Evolutionary conservation across 2,888 invertebrate genomes (phyloP).

Genomic region (Kryphioiulus occultus): DNA sequence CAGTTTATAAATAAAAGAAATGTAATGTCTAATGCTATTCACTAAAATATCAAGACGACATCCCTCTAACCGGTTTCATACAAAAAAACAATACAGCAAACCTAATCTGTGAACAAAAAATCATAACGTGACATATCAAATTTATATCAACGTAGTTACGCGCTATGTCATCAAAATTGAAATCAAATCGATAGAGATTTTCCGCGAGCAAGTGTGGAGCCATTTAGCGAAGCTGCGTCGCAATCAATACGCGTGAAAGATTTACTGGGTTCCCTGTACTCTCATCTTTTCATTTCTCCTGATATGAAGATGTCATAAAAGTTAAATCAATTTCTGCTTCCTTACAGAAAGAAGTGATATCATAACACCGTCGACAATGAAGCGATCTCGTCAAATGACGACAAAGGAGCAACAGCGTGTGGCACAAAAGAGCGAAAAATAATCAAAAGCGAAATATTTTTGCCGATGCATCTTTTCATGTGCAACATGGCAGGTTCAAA

Average conservation of each 20-base stretch:
- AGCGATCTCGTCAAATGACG: neutral
- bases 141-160: neutral
- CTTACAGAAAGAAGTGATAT: neutral
- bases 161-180: neutral
- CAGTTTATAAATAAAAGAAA: too few species aligned
- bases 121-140: neutral
- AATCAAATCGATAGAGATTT: neutral
- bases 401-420: neutral
- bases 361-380: neutral
- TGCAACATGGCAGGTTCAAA: neutral
- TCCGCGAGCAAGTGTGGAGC: neutral
- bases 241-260: neutral
- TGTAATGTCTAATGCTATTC: neutral
- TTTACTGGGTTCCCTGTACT: neutral
- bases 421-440: neutral
- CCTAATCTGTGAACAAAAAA: neutral
- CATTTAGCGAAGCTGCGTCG: too few species aligned
- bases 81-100: neutral
- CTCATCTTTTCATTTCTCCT: neutral
- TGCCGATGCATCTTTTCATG: conserved; percentile 19
- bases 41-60: neutral
- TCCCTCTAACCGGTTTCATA: neutral
- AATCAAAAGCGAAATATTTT: neutral
- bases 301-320: neutral
- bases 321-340: conserved; percentile 5